phyloP scores from a whole-genome alignment of 1,140 invertebrate genomes.

The Maconellicoccus hirsutus region DNA sequence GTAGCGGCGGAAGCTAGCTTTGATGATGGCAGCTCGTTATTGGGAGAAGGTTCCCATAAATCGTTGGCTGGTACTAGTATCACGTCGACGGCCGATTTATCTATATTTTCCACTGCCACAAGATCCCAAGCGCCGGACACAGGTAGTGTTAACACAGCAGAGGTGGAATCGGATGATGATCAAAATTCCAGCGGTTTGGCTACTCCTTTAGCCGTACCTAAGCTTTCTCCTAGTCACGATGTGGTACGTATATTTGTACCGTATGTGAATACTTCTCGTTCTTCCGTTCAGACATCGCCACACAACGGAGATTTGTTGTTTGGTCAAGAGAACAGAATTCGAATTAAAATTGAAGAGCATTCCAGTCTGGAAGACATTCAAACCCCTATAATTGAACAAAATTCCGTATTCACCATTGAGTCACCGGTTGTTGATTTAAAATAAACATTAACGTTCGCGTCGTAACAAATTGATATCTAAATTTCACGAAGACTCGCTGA shows the following conservation, averaged over 20 bases:
- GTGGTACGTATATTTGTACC: slow-evolving; percentile 64
- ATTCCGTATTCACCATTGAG: background rate
- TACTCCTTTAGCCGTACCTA: slow-evolving; percentile 46
- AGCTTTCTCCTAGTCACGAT: slow-evolving; percentile 50
- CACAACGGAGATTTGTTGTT: background rate
- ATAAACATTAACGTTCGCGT: too few relatives aligned
- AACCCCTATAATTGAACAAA: background rate
- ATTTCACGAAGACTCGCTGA: too few relatives aligned
- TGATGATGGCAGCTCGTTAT: slow-evolving; percentile 50
- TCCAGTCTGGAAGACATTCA: background rate
- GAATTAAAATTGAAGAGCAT: background rate
- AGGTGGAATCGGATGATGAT: slow-evolving; percentile 40
- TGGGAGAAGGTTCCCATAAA: slow-evolving; percentile 51
- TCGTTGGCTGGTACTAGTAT: slow-evolving; percentile 71
- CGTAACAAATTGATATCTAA: background rate
- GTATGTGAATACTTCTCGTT: slow-evolving; percentile 40
- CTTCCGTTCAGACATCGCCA: background rate
- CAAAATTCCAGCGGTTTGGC: slow-evolving; percentile 39
- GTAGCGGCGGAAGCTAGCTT: slow-evolving; percentile 46
- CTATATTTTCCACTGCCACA: slow-evolving; percentile 60
- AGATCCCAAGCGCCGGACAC: slow-evolving; percentile 58
- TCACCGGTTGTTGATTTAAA: background rate
- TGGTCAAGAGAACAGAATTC: background rate
- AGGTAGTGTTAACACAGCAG: slow-evolving; percentile 51
- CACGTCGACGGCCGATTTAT: slow-evolving; percentile 67